Conservation (phyloP, 2,797 vertebrate genomes). For the Phataginus tricuspis region DNA sequence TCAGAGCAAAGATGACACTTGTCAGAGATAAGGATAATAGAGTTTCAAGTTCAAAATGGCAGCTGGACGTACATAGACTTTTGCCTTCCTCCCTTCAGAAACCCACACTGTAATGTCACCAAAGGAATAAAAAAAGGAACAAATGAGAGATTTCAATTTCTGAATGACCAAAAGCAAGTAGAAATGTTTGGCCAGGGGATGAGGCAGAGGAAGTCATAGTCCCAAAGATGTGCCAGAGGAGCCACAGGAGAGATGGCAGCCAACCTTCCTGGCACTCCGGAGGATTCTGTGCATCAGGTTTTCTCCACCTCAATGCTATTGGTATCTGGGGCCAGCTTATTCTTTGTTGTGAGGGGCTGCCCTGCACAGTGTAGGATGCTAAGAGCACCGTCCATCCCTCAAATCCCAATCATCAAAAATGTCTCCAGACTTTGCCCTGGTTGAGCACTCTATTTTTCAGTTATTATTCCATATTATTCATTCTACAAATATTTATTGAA, state of each 20-base stretch:
- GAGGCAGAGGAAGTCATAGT: neutral
- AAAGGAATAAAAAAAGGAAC: neutral
- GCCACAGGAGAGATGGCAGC: neutral
- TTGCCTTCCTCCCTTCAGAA: neutral
- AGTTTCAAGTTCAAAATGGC: neutral
- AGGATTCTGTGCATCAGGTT: neutral
- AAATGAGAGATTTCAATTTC: neutral
- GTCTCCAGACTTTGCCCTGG: neutral
- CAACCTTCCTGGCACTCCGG: neutral
- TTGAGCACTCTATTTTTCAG: neutral
- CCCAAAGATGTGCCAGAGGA: neutral
- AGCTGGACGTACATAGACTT: neutral
- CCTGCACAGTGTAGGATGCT: neutral
- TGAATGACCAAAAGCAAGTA: neutral
- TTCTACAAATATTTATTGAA: neutral
- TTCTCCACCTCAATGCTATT: neutral
- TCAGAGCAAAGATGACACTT: neutral
- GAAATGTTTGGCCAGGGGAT: neutral
- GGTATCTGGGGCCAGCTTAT: neutral
- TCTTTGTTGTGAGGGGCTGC: neutral
- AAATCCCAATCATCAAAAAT: neutral
- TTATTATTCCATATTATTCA: neutral
- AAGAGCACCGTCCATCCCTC: neutral
- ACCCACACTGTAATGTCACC: neutral
- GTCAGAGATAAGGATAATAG: neutral